Conservation (phyloP, 2,888 invertebrate species). For the Siphonodentalium dalli region DNA sequence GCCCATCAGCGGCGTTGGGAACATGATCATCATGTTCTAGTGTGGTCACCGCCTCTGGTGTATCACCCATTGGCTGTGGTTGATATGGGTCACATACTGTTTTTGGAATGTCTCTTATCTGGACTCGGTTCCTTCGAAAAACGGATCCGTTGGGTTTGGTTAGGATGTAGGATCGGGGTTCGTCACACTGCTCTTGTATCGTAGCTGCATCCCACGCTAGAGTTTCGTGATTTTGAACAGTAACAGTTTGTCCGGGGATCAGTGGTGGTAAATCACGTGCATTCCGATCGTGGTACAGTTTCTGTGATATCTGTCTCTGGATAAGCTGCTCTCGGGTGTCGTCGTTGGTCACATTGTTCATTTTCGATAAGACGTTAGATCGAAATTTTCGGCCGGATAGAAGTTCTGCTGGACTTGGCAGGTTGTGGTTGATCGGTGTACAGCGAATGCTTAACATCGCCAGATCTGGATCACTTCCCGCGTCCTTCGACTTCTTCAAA, state of each 20-base stretch:
- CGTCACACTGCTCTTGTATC: background rate
- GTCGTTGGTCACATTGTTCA: background rate
- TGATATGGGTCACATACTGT: too few relatives aligned
- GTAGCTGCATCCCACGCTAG: background rate
- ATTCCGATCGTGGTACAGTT: background rate
- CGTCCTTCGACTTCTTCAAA: background rate
- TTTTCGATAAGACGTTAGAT: too few relatives aligned
- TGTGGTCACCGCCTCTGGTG: too few relatives aligned
- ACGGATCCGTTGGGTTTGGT: background rate
- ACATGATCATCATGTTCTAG: too few relatives aligned
- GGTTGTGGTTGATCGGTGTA: background rate
- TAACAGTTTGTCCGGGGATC: background rate
- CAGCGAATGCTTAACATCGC: background rate
- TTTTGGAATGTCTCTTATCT: background rate
- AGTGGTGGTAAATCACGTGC: background rate
- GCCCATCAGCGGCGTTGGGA: too few relatives aligned
- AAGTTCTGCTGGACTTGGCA: slow-evolving; percentile 7
- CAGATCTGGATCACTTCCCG: background rate
- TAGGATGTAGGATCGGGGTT: slow-evolving; percentile 1
- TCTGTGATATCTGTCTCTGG: background rate
- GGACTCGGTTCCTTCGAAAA: background rate
- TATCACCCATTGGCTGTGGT: too few relatives aligned
- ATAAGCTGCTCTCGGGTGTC: background rate
- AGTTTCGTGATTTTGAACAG: background rate
- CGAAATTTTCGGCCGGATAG: background rate